Conservation (phyloP, 2,888 invertebrate genomes). For the Noctua pronuba region DNA sequence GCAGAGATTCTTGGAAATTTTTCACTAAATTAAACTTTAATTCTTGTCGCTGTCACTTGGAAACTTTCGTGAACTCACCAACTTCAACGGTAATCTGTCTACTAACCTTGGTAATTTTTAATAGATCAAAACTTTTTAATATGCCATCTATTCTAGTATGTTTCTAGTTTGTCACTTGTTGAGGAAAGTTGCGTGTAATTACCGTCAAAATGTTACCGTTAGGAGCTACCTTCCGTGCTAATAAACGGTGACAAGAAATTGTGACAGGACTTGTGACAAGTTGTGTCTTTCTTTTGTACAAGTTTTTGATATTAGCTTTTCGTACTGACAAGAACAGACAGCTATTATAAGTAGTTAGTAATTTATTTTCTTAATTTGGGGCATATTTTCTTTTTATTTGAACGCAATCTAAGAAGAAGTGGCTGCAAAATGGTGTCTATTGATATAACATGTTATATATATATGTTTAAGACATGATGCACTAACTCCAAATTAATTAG, state of each 20-base stretch:
- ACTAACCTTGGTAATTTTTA: constrained; percentile 11
- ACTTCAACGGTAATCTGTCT: constrained; percentile 1
- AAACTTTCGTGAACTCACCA: constrained; percentile 16
- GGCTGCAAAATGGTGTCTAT: no score
- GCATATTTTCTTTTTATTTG: no score
- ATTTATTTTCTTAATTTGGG: no score
- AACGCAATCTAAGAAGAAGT: no score
- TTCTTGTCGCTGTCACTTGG: background rate
- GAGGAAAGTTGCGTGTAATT: constrained; percentile 21
- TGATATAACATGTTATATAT: no score
- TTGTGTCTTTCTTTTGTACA: constrained; percentile 8
- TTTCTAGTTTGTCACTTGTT: constrained; percentile 12
- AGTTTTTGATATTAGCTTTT: background rate
- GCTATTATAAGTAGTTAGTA: background rate
- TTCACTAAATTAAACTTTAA: constrained; percentile 26
- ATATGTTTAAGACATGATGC: no score
- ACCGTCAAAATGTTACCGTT: constrained; percentile 19
- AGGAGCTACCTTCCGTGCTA: background rate
- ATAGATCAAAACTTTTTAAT: constrained; percentile 20
- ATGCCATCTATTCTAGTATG: background rate
- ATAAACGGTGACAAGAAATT: background rate
- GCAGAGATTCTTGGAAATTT: constrained; percentile 9
- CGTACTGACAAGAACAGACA: background rate
- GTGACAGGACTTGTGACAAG: background rate
- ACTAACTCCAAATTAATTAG: background rate